Conservation (phyloP, 2,113 vertebrate genomes). For the Seriola dumerili region DNA sequence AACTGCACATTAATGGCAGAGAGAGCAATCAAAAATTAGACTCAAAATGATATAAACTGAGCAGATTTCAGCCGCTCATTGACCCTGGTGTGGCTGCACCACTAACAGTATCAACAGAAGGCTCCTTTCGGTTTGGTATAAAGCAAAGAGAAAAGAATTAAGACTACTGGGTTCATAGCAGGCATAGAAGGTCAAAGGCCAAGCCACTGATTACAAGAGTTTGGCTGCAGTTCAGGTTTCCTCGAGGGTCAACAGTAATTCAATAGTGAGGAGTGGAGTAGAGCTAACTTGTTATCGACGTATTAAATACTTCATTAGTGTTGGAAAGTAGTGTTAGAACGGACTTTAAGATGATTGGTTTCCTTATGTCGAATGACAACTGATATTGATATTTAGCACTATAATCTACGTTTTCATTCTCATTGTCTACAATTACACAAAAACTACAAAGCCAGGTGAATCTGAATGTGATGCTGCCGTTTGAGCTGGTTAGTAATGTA, state of each 20-base stretch:
- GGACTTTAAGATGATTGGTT: background rate
- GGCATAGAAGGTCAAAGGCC: slow-evolving; percentile 70
- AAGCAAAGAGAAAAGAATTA: slow-evolving; percentile 72
- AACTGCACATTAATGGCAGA: background rate
- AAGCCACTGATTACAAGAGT: slow-evolving; percentile 36
- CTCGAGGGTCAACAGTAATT: background rate
- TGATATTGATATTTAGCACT: too few species aligned
- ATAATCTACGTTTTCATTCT: too few species aligned
- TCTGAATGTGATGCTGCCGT: too few species aligned
- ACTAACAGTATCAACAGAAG: slow-evolving; percentile 50
- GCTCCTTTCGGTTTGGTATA: slow-evolving; percentile 74
- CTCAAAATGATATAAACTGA: background rate
- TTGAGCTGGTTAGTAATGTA: too few species aligned
- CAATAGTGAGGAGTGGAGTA: too few species aligned
- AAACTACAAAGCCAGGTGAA: too few species aligned
- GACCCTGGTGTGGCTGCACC: slow-evolving; percentile 39
- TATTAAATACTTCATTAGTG: background rate
- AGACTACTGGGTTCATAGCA: slow-evolving; percentile 72
- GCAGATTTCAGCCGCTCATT: background rate
- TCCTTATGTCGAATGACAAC: too few species aligned
- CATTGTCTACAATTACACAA: too few species aligned
- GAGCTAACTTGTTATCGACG: background rate
- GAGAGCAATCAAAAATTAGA: background rate
- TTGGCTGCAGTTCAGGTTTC: background rate
- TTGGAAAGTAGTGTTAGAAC: background rate